Percentiles rank a stretch among this genome's conserved stretches.
phyloP scores from a whole-genome alignment of 2,113 vertebrate genomes.

The Progne subis region DNA sequence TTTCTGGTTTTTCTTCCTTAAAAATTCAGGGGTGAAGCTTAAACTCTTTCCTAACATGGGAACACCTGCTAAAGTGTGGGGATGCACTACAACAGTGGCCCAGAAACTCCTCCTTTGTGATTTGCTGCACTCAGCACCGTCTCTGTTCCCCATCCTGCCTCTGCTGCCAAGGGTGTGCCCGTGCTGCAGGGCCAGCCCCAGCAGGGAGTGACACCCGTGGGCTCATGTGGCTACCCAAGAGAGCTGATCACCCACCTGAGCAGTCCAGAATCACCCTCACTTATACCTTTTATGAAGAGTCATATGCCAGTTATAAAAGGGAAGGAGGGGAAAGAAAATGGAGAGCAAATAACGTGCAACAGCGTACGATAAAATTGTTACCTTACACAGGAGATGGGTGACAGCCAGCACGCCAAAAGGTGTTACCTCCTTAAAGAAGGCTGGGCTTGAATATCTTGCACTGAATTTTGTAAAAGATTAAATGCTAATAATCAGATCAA shows the following conservation, averaged over 20 bases:
- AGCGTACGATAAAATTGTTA: not conserved
- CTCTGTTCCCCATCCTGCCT: not conserved
- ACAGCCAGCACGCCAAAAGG: not conserved
- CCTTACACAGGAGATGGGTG: not conserved
- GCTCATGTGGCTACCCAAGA: not conserved
- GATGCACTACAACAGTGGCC: not conserved
- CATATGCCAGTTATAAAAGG: not conserved
- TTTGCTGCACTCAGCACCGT: not conserved
- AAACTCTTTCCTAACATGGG: not conserved
- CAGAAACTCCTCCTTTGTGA: accelerated
- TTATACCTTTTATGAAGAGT: not conserved
- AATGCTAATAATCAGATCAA: constrained; percentile 54
- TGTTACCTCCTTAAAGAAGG: not conserved
- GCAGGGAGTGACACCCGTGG: not conserved
- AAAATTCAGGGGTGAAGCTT: not conserved
- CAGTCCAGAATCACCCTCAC: not conserved
- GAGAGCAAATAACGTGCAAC: not conserved
- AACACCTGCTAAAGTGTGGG: not conserved
- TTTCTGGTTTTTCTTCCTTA: not conserved
- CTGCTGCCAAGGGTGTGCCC: not conserved
- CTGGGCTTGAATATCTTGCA: not conserved
- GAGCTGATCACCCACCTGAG: not conserved
- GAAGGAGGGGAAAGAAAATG: not conserved
- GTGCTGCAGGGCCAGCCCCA: not conserved
- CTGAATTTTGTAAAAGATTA: constrained; percentile 25